A percentile compares a stretch with the other conserved stretches of the same genome.
phyloP scores from a whole-genome alignment of 1,140 invertebrate species.

The Zaprionus nigranus region DNA sequence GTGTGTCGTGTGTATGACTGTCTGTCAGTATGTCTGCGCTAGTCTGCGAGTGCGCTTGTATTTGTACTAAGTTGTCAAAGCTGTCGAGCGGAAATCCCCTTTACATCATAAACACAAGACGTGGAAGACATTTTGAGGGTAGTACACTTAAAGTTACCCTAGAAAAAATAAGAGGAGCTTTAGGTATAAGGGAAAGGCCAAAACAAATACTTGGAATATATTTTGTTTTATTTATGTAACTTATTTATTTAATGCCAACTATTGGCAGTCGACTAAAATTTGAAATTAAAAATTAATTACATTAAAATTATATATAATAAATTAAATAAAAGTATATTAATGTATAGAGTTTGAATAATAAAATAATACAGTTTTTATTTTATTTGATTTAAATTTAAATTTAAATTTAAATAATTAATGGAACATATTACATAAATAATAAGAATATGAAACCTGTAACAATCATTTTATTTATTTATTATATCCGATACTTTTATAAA shows the following conservation, averaged over 20 bases:
- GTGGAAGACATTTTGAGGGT: neutral
- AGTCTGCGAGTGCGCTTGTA: conserved; percentile 27
- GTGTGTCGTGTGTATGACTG: conserved; percentile 27
- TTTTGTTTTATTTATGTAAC: too few species aligned
- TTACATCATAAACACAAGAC: conserved; percentile 67
- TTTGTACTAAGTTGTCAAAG: conserved; percentile 74
- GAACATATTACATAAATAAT: too few species aligned
- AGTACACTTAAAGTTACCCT: conserved; percentile 3
- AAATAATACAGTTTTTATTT: too few species aligned
- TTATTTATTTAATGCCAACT: neutral
- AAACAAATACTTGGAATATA: neutral
- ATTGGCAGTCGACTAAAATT: too few species aligned
- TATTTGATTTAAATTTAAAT: too few species aligned
- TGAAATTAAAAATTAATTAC: neutral
- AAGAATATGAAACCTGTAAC: too few species aligned
- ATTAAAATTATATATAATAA: neutral
- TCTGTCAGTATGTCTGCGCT: conserved; percentile 24
- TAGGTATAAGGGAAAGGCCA: neutral
- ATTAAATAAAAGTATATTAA: too few species aligned
- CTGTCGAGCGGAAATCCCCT: conserved; percentile 81
- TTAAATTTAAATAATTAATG: too few species aligned
- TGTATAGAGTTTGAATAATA: too few species aligned
- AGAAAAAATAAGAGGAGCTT: neutral
- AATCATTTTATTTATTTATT: too few species aligned
- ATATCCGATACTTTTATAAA: too few species aligned